phyloP scores from a whole-genome alignment of 2,888 invertebrate species.

The Nycteola revayana region DNA sequence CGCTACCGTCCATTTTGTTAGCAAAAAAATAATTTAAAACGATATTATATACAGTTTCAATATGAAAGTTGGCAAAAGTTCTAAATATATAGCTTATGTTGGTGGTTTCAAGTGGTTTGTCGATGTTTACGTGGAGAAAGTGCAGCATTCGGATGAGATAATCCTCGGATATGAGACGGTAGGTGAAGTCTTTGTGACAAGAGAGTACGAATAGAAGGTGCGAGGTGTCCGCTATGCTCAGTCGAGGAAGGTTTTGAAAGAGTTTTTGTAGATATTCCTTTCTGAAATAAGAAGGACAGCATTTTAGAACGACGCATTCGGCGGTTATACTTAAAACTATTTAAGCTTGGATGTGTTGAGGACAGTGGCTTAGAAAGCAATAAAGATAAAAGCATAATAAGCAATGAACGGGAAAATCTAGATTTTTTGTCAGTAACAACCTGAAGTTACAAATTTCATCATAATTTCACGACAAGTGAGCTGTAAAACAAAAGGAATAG shows the following conservation, averaged over 20 bases:
- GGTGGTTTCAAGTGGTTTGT: constrained; percentile 27
- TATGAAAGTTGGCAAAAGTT: constrained; percentile 52
- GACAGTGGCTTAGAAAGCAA: too few relatives aligned
- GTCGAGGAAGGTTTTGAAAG: constrained; percentile 29
- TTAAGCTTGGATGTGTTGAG: too few relatives aligned
- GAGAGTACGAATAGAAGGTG: constrained; percentile 56
- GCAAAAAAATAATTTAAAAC: constrained; percentile 36
- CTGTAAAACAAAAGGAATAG: too few relatives aligned
- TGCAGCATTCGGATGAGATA: constrained; percentile 37
- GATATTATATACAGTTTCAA: constrained; percentile 26
- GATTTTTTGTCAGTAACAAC: too few relatives aligned
- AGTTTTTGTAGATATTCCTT: constrained; percentile 43
- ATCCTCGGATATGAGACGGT: constrained; percentile 26
- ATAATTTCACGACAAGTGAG: too few relatives aligned
- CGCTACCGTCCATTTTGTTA: constrained; percentile 27
- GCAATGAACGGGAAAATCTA: too few relatives aligned
- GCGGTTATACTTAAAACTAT: too few relatives aligned
- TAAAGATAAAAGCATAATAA: too few relatives aligned
- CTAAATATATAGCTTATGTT: constrained; percentile 48
- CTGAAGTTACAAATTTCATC: too few relatives aligned
- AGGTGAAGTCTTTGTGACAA: constrained; percentile 50
- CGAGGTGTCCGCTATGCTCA: constrained; percentile 27
- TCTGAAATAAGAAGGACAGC: constrained; percentile 49
- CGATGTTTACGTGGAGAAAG: constrained; percentile 28
- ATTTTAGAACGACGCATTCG: too few relatives aligned